phyloP scores from a whole-genome alignment of 2,113 vertebrate genomes.

The Lagopus muta region DNA sequence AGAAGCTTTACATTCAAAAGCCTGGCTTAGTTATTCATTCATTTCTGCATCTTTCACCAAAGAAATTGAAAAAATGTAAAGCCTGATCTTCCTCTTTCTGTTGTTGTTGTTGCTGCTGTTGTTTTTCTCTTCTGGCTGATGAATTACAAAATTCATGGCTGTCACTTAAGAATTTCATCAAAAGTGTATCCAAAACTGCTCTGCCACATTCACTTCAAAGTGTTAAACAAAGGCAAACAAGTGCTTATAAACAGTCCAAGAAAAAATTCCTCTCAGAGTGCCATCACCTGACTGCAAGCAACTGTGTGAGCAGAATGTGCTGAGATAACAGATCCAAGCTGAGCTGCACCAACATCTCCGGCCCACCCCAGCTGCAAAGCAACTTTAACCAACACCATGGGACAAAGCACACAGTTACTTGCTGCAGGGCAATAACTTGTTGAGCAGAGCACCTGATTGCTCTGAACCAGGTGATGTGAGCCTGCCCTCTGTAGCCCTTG shows the following conservation, averaged over 20 bases:
- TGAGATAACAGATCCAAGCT: slow-evolving; percentile 38
- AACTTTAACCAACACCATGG: neutral
- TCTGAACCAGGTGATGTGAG: neutral
- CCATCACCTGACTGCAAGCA: slow-evolving; percentile 43
- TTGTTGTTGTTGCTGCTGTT: neutral
- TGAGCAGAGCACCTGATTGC: neutral
- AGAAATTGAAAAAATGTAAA: neutral
- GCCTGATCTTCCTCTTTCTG: neutral
- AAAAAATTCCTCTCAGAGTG: slow-evolving; percentile 6
- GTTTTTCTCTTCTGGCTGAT: slow-evolving; percentile 19
- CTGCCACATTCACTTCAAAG: neutral
- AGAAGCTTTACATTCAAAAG: slow-evolving; percentile 35
- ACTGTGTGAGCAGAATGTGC: neutral
- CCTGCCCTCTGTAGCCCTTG: neutral
- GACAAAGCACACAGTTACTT: neutral
- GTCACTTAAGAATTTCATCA: slow-evolving; percentile 21
- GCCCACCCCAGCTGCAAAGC: slow-evolving; percentile 13
- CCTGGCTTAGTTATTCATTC: slow-evolving; percentile 24
- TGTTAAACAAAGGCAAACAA: slow-evolving; percentile 35
- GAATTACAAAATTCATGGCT: slow-evolving; percentile 5
- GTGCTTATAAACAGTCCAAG: slow-evolving; percentile 16
- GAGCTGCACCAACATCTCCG: slow-evolving; percentile 27
- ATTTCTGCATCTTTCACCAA: slow-evolving; percentile 35
- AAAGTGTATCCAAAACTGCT: slow-evolving; percentile 15
- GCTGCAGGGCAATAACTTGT: neutral